A percentile compares a stretch with the other conserved stretches of the same genome.
These are phyloP conservation scores for Sorex maritimensis DNA, from an alignment of 2,797 vertebrate genomes.

Conservation along the genomic window DNA sequence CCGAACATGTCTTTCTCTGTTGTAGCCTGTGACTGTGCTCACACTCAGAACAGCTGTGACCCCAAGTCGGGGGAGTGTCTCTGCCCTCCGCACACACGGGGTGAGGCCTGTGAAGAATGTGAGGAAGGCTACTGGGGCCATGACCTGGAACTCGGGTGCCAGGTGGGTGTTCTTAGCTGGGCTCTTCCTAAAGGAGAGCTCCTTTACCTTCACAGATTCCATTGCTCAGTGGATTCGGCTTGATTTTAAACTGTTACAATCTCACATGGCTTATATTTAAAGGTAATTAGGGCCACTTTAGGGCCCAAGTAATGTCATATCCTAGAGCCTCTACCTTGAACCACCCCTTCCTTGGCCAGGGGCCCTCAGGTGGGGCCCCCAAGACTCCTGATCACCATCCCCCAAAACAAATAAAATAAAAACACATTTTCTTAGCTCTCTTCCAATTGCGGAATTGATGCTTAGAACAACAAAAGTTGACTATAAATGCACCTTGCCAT, in stretches of 20 bases:
- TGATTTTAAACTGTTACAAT: neutral
- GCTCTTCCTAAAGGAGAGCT: neutral
- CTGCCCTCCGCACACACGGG: slow-evolving; percentile 94
- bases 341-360: too few relatives aligned
- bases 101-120: slow-evolving; percentile 93
- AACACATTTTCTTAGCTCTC: too few relatives aligned
- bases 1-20: neutral
- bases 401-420: too few relatives aligned
- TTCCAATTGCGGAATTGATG: neutral
- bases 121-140: slow-evolving; percentile 93
- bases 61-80: slow-evolving; percentile 93
- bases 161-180: slow-evolving; percentile 88
- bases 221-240: rapidly evolving
- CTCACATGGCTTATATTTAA: too few relatives aligned
- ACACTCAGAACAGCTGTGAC: slow-evolving; percentile 95
- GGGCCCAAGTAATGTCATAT: too few relatives aligned
- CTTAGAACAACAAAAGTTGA: neutral
- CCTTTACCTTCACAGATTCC: neutral
- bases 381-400: too few relatives aligned
- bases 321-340: too few relatives aligned
- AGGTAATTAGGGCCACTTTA: too few relatives aligned
- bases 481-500: too few relatives aligned
- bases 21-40: slow-evolving; percentile 94
- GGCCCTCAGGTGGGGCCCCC: too few relatives aligned
- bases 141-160: slow-evolving; percentile 92